phyloP scores from a whole-genome alignment of 92 coral and sea anemone genomes.

The Montipora capitata region DNA sequence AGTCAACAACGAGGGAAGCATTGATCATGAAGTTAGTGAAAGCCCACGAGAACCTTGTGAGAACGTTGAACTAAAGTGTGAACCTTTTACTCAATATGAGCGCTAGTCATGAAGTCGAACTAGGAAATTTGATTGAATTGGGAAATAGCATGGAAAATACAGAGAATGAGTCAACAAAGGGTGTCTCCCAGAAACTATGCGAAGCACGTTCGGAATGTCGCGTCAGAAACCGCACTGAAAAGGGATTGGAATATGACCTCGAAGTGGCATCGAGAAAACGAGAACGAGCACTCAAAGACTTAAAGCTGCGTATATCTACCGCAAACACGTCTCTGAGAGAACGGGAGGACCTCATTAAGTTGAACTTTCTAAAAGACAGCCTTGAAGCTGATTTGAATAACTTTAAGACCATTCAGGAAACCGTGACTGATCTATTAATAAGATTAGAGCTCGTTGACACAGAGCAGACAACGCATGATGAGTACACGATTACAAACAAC shows the following conservation, averaged over 20 bases:
- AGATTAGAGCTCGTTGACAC: slow-evolving; percentile 24
- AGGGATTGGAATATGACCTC: slow-evolving; percentile 23
- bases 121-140: too few relatives aligned
- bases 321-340: background rate
- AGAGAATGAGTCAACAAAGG: too few relatives aligned
- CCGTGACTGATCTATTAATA: background rate
- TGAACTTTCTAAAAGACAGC: slow-evolving; percentile 2
- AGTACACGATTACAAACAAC: slow-evolving; percentile 13
- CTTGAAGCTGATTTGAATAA: too few relatives aligned
- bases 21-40: background rate
- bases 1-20: slow-evolving; percentile 5
- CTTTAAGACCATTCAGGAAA: background rate
- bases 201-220: background rate
- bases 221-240: slow-evolving; percentile 9
- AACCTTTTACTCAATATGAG: slow-evolving; percentile 2
- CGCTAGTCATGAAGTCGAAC: slow-evolving; percentile 1
- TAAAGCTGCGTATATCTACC: background rate
- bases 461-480: slow-evolving; percentile 3
- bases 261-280: slow-evolving; percentile 5
- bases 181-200: background rate
- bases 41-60: background rate
- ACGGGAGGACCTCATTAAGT: slow-evolving; percentile 16
- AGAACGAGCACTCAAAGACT: slow-evolving; percentile 2
- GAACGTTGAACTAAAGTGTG: background rate
- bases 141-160: too few relatives aligned